Evolutionary conservation across 2,113 vertebrate species (phyloP), one percentile per base, ranked within the genome.

Genomic region (Catagonus wagneri): DNA sequence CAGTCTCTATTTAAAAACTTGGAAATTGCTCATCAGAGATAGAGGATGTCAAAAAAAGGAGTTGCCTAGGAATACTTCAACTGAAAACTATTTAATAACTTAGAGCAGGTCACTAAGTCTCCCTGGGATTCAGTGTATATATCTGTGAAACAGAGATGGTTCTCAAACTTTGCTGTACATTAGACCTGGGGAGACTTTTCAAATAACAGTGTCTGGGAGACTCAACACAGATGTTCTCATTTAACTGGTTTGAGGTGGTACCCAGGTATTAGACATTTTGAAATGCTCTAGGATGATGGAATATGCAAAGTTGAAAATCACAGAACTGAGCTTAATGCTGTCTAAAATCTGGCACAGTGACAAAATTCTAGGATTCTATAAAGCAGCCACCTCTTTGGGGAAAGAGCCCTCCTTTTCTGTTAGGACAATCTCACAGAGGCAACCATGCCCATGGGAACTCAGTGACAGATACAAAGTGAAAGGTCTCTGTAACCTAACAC

Each of bases 21-120:
- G 2, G n/a, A 9, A 19, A 58, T 9, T 71, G 23, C 91, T 84
- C 23, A 83, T 58, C 58, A 95, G 22, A 79, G 63, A 74, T 15
- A 58, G 20, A 84, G 25, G 15, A n/a, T 44, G 12, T 79, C 44
- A 56, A 71, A 71, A 71, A 90, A 79, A 89, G 52, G 58, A 71
- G 11, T 63, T 83, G 84, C 29, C 32, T 92, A 56, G 58, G 25
- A 52, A 60, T 65, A 34, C 1, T 71, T 75, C 80, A 80, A 7
- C 54, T 71, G 44, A 84, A 95, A 95, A 71, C 50, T 32, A 66
- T 20, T 78, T 80, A 94, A 72, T 81, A n/a, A 60, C 84, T 54
- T 84, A 50, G 61, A 7, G 15, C 72, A 81, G 56, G 3, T 71
- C 32, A 56, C 54, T 79, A n/a, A 58, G 39, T 76, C 20, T 71